These are phyloP conservation scores for Drosophila ezoana DNA, from an alignment of 2,888 invertebrate genomes.

Conservation along the genomic window DNA sequence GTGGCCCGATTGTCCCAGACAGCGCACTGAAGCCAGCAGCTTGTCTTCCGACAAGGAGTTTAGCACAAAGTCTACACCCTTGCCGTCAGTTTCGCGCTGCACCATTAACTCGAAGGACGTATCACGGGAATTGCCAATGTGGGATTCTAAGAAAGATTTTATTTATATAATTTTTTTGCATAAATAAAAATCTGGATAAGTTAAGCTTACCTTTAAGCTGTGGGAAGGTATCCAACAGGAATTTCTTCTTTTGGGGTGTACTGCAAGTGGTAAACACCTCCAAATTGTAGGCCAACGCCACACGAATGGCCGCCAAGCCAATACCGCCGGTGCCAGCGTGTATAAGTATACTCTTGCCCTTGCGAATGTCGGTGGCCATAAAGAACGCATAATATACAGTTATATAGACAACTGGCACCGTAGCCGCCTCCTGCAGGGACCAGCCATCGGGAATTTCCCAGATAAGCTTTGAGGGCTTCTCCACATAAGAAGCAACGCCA, in stretches of 20 bases:
- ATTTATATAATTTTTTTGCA: not conserved
- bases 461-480: slow-evolving; percentile 67
- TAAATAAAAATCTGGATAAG: not conserved
- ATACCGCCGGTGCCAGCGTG: slow-evolving; percentile 90
- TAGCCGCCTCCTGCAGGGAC: slow-evolving; percentile 91
- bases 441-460: slow-evolving; percentile 91
- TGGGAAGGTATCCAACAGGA: slow-evolving; percentile 86
- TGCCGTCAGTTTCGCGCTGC: slow-evolving; percentile 91
- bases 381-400: slow-evolving; percentile 87
- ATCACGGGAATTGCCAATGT: slow-evolving; percentile 95
- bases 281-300: slow-evolving; percentile 88
- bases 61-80: slow-evolving; percentile 95
- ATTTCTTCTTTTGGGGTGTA: slow-evolving; percentile 88
- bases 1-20: slow-evolving; percentile 87
- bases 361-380: slow-evolving; percentile 76
- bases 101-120: slow-evolving; percentile 95
- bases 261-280: slow-evolving; percentile 90
- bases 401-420: slow-evolving; percentile 92
- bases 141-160: slow-evolving; percentile 80
- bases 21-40: slow-evolving; percentile 89
- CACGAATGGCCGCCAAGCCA: slow-evolving; percentile 91
- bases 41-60: slow-evolving; percentile 98
- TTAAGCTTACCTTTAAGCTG: slow-evolving; percentile 86
- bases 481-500: slow-evolving; percentile 86
- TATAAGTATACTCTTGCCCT: slow-evolving; percentile 85